Conservation (phyloP, 2,797 vertebrate genomes). For the Myotis pilosus region DNA sequence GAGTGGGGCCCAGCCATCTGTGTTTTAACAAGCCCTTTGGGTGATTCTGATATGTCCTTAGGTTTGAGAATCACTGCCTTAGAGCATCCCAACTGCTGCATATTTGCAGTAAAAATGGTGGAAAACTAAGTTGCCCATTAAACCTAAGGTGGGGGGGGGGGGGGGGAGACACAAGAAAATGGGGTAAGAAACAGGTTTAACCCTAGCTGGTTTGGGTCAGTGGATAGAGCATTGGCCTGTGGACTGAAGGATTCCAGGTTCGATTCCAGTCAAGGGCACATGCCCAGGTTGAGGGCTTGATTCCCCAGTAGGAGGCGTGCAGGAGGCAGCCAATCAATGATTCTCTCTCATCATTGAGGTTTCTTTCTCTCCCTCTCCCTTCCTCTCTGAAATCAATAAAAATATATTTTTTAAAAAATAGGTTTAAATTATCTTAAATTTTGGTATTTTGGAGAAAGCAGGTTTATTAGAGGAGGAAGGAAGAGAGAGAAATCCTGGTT, state of each 20-base stretch:
- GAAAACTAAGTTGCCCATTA: constrained; percentile 22
- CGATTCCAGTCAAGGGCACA: too few relatives aligned
- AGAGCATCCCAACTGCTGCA: background rate
- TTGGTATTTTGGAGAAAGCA: background rate
- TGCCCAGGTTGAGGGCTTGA: too few relatives aligned
- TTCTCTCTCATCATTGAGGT: too few relatives aligned
- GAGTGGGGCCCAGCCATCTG: background rate
- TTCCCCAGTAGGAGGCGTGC: too few relatives aligned
- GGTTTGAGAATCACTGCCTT: background rate
- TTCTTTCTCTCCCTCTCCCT: too few relatives aligned
- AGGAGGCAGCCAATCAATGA: too few relatives aligned
- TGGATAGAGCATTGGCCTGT: too few relatives aligned
- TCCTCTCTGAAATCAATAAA: too few relatives aligned
- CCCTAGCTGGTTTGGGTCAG: too few relatives aligned
- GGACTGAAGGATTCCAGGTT: too few relatives aligned
- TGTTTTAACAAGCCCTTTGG: constrained; percentile 12
- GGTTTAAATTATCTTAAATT: background rate
- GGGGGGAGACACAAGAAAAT: background rate
- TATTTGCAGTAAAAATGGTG: constrained; percentile 10
- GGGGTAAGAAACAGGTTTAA: background rate
- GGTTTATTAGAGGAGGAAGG: background rate
- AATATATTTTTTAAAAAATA: background rate
- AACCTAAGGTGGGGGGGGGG: background rate
- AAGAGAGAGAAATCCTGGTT: background rate
- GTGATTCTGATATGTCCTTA: background rate